Conservation (phyloP, 2,888 invertebrate species). For the Torymus tubicola region DNA sequence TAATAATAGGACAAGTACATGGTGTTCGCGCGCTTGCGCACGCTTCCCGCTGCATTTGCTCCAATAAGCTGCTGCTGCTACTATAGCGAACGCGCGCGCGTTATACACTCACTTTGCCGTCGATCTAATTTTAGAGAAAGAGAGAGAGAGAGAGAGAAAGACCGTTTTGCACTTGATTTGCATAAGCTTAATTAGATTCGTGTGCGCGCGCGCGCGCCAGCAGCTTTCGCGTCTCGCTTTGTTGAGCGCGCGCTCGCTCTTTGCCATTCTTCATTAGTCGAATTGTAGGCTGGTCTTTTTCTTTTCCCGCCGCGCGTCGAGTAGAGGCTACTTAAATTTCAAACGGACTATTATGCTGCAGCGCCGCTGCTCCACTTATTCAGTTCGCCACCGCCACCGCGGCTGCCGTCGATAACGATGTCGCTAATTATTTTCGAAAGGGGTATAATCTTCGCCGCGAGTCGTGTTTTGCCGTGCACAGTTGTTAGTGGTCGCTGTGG, state of each 20-base stretch:
- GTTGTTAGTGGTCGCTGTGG: too few species aligned
- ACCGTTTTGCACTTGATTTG: constrained; percentile 13
- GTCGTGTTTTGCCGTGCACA: too few species aligned
- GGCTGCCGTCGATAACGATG: constrained; percentile 37
- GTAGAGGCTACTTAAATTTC: constrained; percentile 32
- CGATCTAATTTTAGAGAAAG: constrained; percentile 29
- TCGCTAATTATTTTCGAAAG: constrained; percentile 42
- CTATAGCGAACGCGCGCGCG: neutral
- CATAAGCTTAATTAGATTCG: constrained; percentile 47
- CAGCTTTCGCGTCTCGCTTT: constrained; percentile 20
- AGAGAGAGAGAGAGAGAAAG: too few species aligned
- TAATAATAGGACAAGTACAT: too few species aligned
- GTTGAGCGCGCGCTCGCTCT: constrained; percentile 3
- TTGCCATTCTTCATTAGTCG: constrained; percentile 48
- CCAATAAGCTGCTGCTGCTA: neutral
- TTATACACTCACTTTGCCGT: neutral
- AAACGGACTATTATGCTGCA: constrained; percentile 1
- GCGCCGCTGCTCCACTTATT: constrained; percentile 38
- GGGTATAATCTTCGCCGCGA: neutral
- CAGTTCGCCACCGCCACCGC: constrained; percentile 3
- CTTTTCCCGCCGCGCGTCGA: neutral
- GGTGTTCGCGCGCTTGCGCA: neutral
- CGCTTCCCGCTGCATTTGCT: constrained; percentile 9
- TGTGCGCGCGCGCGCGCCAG: constrained; percentile 14
- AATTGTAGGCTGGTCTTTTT: constrained; percentile 23